These are phyloP conservation scores for Cremastinae sp. DNA, from an alignment of 2,888 invertebrate genomes.

Conservation along the genomic window DNA sequence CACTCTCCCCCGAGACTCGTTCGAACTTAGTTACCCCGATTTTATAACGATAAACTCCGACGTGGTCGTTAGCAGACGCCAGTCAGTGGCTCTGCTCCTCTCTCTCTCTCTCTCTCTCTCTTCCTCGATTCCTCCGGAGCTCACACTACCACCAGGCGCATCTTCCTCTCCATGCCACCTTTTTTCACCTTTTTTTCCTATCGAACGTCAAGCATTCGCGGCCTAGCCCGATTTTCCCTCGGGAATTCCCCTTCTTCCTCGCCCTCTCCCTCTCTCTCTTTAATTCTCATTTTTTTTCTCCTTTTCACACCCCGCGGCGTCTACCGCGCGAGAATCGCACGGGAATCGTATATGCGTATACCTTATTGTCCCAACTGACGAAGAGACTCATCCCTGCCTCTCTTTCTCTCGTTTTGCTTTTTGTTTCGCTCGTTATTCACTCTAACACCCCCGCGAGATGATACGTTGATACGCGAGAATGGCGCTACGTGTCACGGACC, in stretches of 20 bases:
- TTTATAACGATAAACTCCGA: slow-evolving; percentile 69
- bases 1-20: slow-evolving; percentile 43
- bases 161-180: slow-evolving; percentile 17
- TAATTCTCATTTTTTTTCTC: neutral
- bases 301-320: slow-evolving; percentile 47
- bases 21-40: slow-evolving; percentile 68
- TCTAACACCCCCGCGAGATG: slow-evolving; percentile 47
- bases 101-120: slow-evolving; percentile 43
- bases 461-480: slow-evolving; percentile 7
- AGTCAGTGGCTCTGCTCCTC: slow-evolving; percentile 68
- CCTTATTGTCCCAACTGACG: slow-evolving; percentile 38
- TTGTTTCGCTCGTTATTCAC: slow-evolving; percentile 50
- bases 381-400: slow-evolving; percentile 30
- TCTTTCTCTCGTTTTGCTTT: slow-evolving; percentile 6
- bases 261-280: no score
- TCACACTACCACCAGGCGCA: slow-evolving; percentile 35
- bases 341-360: slow-evolving; percentile 47
- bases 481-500: slow-evolving; percentile 6
- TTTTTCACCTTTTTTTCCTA: slow-evolving; percentile 9
- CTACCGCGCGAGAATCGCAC: slow-evolving; percentile 27
- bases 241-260: slow-evolving; percentile 33
- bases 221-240: slow-evolving; percentile 46
- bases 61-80: slow-evolving; percentile 71
- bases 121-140: slow-evolving; percentile 45
- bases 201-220: slow-evolving; percentile 42